A percentile compares a stretch with the other conserved stretches of the same genome.
These are phyloP conservation scores for Piscicola geometra DNA, from an alignment of 2,888 invertebrate genomes.

Conservation along the genomic window DNA sequence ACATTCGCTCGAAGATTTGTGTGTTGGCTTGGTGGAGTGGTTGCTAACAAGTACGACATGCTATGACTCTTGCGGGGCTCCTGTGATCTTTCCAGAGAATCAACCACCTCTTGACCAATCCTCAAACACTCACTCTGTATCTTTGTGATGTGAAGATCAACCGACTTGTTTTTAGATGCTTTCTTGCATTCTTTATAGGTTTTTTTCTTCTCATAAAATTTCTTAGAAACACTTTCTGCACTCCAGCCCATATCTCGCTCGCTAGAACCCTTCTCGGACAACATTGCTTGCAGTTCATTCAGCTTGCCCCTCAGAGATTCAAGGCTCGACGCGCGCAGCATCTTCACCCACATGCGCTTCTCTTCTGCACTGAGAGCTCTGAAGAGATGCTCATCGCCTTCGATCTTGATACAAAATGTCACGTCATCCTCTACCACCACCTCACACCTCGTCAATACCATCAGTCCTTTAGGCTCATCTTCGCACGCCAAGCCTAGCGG, in stretches of 20 bases:
- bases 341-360: conserved; percentile 35
- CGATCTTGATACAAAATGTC: conserved; percentile 35
- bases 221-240: not conserved
- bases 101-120: not conserved
- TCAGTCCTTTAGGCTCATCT: conserved; percentile 34
- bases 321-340: conserved; percentile 23
- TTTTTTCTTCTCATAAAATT: conserved; percentile 9
- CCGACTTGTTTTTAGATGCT: not conserved
- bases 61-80: conserved; percentile 26
- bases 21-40: too few relatives aligned
- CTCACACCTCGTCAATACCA: conserved; percentile 33
- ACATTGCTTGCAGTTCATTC: conserved; percentile 5
- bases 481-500: conserved; percentile 25
- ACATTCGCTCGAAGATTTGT: too few relatives aligned
- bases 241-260: too few relatives aligned
- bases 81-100: conserved; percentile 11
- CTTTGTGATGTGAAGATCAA: not conserved
- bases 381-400: conserved; percentile 36
- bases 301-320: not conserved
- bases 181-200: not conserved
- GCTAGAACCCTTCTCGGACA: not conserved
- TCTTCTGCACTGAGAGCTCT: conserved; percentile 25
- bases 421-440: conserved; percentile 21
- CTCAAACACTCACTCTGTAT: not conserved
- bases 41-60: conserved; percentile 8